Evolutionary conservation across 2,113 vertebrate species (phyloP).

Genomic region (Sebastes schlegelii): DNA sequence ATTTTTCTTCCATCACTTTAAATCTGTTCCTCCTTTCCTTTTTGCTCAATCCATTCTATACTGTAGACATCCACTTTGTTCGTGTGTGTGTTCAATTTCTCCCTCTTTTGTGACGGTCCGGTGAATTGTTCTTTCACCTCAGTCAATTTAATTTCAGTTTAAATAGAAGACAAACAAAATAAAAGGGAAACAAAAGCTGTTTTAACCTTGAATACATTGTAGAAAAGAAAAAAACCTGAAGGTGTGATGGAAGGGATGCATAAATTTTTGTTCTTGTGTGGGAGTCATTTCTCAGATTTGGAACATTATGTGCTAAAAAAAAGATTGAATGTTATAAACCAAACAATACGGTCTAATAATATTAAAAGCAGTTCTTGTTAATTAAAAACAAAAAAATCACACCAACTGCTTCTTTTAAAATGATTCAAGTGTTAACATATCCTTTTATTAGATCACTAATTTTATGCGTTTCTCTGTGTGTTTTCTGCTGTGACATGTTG

Average conservation of each 20-base stretch:
- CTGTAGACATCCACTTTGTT: neutral
- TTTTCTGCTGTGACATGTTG: too few species aligned
- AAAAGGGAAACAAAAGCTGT: neutral
- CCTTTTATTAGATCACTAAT: neutral
- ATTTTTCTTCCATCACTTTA: slow-evolving; percentile 21
- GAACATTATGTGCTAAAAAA: neutral
- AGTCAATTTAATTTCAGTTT: slow-evolving; percentile 31
- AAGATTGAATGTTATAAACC: neutral
- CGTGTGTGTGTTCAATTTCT: slow-evolving; percentile 2
- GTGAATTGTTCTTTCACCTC: slow-evolving; percentile 12
- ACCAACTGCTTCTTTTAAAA: neutral
- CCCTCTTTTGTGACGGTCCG: slow-evolving; percentile 12
- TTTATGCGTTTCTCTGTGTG: neutral
- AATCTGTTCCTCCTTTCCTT: slow-evolving; percentile 5
- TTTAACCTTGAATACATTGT: slow-evolving; percentile 5
- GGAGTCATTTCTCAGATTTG: neutral
- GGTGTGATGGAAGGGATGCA: neutral
- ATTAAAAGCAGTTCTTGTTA: neutral
- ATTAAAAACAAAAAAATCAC: neutral
- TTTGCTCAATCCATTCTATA: neutral
- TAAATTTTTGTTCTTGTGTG: neutral
- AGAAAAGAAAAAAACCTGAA: neutral
- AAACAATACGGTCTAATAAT: neutral
- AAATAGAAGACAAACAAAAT: slow-evolving; percentile 38
- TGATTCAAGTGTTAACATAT: neutral